Conservation (phyloP, 2,113 vertebrate species). For the Copsychus sechellarum region DNA sequence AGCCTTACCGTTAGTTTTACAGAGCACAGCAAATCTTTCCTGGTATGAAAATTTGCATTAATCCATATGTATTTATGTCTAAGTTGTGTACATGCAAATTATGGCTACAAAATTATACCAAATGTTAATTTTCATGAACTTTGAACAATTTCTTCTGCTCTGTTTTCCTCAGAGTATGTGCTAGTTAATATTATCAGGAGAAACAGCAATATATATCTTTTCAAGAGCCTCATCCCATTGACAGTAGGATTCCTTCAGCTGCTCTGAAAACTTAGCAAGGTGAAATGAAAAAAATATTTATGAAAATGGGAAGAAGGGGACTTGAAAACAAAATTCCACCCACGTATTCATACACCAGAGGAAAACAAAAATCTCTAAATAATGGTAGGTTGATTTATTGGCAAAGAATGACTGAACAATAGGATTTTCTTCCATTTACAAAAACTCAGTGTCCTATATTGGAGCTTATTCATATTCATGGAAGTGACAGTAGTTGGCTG, state of each 20-base stretch:
- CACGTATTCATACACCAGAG: not conserved
- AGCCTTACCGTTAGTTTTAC: slow-evolving; percentile 32
- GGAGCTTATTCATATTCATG: slow-evolving; percentile 58
- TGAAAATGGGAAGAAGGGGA: not conserved
- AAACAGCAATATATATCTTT: not conserved
- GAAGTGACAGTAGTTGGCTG: slow-evolving; percentile 43
- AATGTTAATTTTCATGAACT: slow-evolving; percentile 19
- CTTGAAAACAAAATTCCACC: not conserved
- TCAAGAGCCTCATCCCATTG: not conserved
- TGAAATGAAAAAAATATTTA: not conserved
- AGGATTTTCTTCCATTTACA: slow-evolving; percentile 16
- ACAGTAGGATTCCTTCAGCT: not conserved
- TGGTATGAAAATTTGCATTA: slow-evolving; percentile 44
- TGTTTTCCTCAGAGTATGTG: not conserved
- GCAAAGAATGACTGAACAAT: slow-evolving; percentile 12
- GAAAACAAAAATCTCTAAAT: slow-evolving; percentile 4
- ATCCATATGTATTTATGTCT: slow-evolving; percentile 56
- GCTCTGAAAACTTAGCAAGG: not conserved
- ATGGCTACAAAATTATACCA: not conserved
- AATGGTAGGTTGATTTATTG: not conserved
- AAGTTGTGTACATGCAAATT: slow-evolving; percentile 43
- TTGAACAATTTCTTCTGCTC: not conserved
- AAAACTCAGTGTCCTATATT: slow-evolving; percentile 44
- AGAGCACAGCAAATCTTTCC: slow-evolving; percentile 17
- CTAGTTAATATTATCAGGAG: not conserved